Conservation (phyloP, 2,888 invertebrate genomes). For the Polylopha cassiicola region DNA sequence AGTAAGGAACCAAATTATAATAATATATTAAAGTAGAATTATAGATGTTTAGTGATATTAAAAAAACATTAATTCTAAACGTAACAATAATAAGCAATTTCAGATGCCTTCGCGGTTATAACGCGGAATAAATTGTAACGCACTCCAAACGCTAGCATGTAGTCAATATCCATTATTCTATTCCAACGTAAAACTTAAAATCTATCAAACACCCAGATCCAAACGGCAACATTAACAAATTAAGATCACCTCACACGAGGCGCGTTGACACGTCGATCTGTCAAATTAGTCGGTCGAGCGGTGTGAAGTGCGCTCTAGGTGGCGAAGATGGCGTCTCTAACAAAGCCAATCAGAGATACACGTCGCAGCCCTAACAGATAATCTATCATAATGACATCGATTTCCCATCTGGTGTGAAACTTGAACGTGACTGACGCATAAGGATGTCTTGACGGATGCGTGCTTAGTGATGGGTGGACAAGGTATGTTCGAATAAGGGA, state of each 20-base stretch:
- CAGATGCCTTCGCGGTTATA: too few relatives aligned
- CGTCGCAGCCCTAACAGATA: conserved; percentile 59
- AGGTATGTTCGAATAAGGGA: background rate
- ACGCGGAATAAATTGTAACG: too few relatives aligned
- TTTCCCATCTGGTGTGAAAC: conserved; percentile 57
- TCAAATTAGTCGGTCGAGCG: conserved; percentile 64
- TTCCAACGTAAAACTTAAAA: too few relatives aligned
- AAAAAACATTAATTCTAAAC: too few relatives aligned
- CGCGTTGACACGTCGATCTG: conserved; percentile 60
- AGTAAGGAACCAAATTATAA: too few relatives aligned
- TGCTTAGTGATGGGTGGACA: conserved; percentile 23
- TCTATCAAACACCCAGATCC: conserved; percentile 4
- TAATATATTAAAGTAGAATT: too few relatives aligned
- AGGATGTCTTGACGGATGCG: conserved; percentile 45
- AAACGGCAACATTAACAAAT: conserved; percentile 31
- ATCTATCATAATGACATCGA: conserved; percentile 75
- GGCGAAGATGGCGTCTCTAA: conserved; percentile 63
- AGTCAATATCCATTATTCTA: too few relatives aligned
- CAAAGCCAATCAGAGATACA: conserved; percentile 71
- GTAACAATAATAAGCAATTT: too few relatives aligned
- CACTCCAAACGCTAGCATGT: too few relatives aligned
- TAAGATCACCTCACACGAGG: conserved; percentile 53
- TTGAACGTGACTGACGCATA: conserved; percentile 46
- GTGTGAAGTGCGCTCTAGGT: conserved; percentile 54
- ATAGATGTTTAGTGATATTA: too few relatives aligned